Percentiles rank a stretch among this genome's conserved stretches.
phyloP scores from a whole-genome alignment of 2,888 invertebrate species.

The Pristionchus entomophagus region DNA sequence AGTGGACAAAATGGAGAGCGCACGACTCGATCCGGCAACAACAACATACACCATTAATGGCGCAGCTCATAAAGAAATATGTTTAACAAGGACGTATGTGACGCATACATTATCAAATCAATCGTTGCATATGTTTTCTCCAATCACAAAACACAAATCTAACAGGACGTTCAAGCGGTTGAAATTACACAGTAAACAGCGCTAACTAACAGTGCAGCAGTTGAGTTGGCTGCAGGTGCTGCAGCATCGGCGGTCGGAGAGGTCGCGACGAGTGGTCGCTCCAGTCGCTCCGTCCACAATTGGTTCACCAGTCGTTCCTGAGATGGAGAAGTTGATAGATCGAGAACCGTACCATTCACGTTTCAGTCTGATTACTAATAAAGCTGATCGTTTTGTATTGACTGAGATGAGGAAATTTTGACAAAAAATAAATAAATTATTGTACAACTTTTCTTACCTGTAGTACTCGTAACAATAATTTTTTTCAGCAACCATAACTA shows the following conservation, averaged over 20 bases:
- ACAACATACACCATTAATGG: no score
- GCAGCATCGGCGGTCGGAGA: not conserved
- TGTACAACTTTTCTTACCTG: not conserved
- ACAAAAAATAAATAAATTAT: no score
- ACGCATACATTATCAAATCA: no score
- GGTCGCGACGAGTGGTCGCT: not conserved
- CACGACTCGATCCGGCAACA: no score
- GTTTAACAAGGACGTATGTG: no score
- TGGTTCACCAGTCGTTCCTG: slow-evolving; percentile 27
- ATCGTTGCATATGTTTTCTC: no score
- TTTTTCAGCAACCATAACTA: no score
- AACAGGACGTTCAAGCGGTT: not conserved
- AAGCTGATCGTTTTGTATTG: no score
- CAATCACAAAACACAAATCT: no score
- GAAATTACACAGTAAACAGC: not conserved
- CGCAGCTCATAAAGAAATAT: no score
- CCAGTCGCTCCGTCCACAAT: slow-evolving; percentile 15
- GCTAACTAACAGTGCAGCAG: not conserved
- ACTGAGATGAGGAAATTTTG: no score
- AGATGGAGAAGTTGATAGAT: not conserved
- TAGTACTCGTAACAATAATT: not conserved
- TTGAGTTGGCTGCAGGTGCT: not conserved
- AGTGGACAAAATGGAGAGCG: no score
- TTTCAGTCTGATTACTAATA: not conserved
- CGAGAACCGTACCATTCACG: not conserved